Percentiles rank a stretch among this genome's conserved stretches.
Evolutionary conservation across 2,113 vertebrate species (phyloP).

Genomic region (Oryzias curvinotus): DNA sequence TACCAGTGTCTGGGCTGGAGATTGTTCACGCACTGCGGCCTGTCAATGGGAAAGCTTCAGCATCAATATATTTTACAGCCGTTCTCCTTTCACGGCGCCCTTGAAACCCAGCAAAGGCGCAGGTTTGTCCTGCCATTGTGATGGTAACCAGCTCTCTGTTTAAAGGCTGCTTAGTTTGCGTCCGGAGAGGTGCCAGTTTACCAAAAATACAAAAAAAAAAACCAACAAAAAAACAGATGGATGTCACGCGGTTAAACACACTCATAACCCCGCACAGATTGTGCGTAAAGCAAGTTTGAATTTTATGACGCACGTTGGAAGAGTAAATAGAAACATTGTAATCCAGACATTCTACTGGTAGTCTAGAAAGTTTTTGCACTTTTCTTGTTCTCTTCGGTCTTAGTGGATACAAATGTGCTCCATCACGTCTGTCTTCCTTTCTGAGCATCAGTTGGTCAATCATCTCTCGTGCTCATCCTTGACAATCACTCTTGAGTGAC

Average conservation of each 20-base stretch:
- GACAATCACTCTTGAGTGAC: no score
- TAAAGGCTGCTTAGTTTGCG: conserved; percentile 22
- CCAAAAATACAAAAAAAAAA: conserved; percentile 19
- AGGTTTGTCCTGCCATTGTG: conserved; percentile 65
- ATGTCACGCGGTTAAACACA: conserved; percentile 14
- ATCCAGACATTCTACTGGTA: no score
- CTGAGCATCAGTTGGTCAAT: no score
- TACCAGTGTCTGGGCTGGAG: conserved; percentile 67
- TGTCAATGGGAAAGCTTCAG: conserved; percentile 70
- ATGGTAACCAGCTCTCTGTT: conserved; percentile 71
- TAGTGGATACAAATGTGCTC: no score
- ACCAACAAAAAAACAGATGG: conserved; percentile 39
- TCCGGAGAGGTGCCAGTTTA: conserved; percentile 34
- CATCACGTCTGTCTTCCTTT: no score
- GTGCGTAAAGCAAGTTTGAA: no score
- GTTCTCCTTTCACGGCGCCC: conserved; percentile 72
- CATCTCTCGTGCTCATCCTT: no score
- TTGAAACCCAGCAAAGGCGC: conserved; percentile 74
- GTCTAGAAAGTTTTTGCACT: no score
- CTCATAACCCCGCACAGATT: no score
- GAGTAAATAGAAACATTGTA: no score
- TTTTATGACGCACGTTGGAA: no score
- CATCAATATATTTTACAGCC: conserved; percentile 82
- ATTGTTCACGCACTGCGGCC: conserved; percentile 77
- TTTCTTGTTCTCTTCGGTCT: no score